phyloP scores from a whole-genome alignment of 2,888 invertebrate species.

The Marasmarcha lunaedactyla region DNA sequence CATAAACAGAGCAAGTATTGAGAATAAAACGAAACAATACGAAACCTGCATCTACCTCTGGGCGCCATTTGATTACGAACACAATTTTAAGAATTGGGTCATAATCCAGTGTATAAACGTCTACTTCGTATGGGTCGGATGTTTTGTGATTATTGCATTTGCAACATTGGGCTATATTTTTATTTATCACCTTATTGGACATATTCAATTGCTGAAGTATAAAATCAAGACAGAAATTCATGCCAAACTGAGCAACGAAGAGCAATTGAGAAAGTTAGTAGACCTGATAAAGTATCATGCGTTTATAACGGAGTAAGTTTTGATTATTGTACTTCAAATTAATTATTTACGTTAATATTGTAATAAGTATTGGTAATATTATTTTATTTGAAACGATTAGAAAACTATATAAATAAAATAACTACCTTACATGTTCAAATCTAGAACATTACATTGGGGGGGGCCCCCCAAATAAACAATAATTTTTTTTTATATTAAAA shows the following conservation, averaged over 20 bases:
- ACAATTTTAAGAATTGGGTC: conserved; percentile 17
- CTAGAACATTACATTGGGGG: no score
- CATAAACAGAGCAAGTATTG: conserved; percentile 13
- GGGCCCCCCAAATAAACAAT: no score
- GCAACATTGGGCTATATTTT: conserved; percentile 17
- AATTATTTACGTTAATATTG: no score
- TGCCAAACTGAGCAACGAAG: neutral
- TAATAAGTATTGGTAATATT: no score
- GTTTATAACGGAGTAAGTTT: conserved; percentile 14
- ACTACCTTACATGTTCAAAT: no score
- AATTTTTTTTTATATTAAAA: no score
- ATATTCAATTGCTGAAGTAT: conserved; percentile 17
- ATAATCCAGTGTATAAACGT: conserved; percentile 16
- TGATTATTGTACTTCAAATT: no score
- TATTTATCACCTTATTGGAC: conserved; percentile 19
- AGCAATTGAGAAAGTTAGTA: neutral
- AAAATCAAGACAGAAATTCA: neutral
- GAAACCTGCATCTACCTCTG: conserved; percentile 20
- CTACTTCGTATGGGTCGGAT: conserved; percentile 12
- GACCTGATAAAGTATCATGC: neutral
- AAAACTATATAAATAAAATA: no score
- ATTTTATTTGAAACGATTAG: no score
- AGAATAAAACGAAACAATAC: conserved; percentile 15
- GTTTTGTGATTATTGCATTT: conserved; percentile 11
- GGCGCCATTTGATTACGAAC: conserved; percentile 21